Evolutionary conservation across 2,888 invertebrate genomes (phyloP).

Genomic region (Nesidiocoris tenuis): DNA sequence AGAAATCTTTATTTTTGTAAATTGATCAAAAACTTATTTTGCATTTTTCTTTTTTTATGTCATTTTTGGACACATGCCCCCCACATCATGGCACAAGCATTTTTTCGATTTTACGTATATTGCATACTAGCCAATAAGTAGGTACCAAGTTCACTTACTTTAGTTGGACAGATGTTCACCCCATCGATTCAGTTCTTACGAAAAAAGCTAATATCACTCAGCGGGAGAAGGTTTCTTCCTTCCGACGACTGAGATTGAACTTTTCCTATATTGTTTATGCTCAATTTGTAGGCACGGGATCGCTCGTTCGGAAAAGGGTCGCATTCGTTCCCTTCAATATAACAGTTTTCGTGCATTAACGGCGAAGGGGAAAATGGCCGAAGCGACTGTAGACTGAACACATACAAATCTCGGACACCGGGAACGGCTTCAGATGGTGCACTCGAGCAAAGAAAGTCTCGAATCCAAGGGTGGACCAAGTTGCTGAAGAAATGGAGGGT

Average conservation of each 20-base stretch:
- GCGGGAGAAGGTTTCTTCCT: neutral
- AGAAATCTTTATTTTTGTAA: too few species aligned
- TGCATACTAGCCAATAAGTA: too few species aligned
- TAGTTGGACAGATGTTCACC: neutral
- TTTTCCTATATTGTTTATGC: slow-evolving; percentile 34
- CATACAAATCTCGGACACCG: slow-evolving; percentile 14
- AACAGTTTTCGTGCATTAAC: slow-evolving; percentile 35
- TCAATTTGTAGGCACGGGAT: slow-evolving; percentile 37
- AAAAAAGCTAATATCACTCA: neutral
- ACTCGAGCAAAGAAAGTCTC: slow-evolving; percentile 22
- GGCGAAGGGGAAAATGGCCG: neutral
- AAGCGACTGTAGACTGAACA: neutral
- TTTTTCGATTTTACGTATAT: too few species aligned
- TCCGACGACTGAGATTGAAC: neutral
- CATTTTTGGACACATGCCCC: too few species aligned
- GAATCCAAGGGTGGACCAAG: neutral
- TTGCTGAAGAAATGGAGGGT: neutral
- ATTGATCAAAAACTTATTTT: too few species aligned
- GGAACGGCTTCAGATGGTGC: slow-evolving; percentile 30
- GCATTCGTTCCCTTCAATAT: neutral
- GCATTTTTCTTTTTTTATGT: too few species aligned
- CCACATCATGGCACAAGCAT: too few species aligned
- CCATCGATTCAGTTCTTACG: neutral
- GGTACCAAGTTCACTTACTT: too few species aligned
- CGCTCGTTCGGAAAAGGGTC: slow-evolving; percentile 9